Evolutionary conservation across 1,140 invertebrate species (phyloP).

Genomic region (Danaus plexippus): DNA sequence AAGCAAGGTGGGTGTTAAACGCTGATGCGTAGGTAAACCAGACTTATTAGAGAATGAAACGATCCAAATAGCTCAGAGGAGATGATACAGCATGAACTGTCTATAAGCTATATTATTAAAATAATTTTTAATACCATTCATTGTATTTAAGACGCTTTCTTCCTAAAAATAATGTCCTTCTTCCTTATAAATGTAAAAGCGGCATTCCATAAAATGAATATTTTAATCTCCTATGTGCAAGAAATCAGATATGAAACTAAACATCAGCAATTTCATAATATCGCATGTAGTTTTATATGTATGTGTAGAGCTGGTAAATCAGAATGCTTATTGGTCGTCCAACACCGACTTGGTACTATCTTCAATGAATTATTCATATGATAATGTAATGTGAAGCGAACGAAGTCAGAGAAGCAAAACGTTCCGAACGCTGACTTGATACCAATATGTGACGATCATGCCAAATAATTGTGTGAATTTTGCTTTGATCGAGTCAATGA

Average conservation of each 20-base stretch:
- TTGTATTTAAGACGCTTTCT: too few species aligned
- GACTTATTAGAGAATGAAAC: conserved; percentile 29
- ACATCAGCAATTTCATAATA: conserved; percentile 2
- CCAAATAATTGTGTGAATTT: too few species aligned
- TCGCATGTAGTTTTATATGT: neutral
- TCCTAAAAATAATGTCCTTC: too few species aligned
- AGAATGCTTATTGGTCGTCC: conserved; percentile 24
- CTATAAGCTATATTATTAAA: conserved; percentile 2
- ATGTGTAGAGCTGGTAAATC: conserved; percentile 12
- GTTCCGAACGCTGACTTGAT: conserved; percentile 2
- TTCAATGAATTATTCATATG: conserved; percentile 45
- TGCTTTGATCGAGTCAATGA: too few species aligned
- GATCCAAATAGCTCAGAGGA: conserved; percentile 20
- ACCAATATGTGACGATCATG: conserved; percentile 8
- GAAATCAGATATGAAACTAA: conserved; percentile 2
- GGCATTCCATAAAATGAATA: too few species aligned
- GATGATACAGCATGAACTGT: conserved; percentile 11
- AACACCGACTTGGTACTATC: conserved; percentile 25
- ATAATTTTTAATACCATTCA: too few species aligned
- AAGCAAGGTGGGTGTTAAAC: conserved; percentile 36
- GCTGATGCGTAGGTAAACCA: conserved; percentile 50
- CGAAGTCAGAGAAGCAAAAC: conserved; percentile 11
- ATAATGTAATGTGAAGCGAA: conserved; percentile 13
- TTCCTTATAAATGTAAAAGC: too few species aligned
- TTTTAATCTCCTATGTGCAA: too few species aligned